These are phyloP conservation scores for Sapajus apella DNA, from an alignment of 2,113 vertebrate species.

Conservation along the genomic window DNA sequence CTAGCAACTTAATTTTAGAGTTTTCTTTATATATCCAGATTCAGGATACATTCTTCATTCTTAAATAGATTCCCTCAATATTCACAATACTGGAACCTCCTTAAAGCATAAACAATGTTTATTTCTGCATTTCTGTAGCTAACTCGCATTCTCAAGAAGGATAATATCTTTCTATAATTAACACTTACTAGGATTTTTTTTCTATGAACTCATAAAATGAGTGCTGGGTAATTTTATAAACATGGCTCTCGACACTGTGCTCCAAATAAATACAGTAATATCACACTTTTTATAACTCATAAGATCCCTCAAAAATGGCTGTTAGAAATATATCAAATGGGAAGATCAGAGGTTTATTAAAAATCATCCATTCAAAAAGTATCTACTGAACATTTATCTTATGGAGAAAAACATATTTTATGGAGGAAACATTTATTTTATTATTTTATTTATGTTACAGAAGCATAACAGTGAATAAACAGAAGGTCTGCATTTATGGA, in stretches of 20 bases:
- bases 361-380: not conserved
- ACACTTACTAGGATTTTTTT: not conserved
- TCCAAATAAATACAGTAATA: not conserved
- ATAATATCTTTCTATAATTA: not conserved
- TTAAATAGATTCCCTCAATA: not conserved
- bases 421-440: no score
- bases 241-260: not conserved
- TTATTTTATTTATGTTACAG: not conserved
- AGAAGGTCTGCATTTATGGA: fast-evolving
- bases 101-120: not conserved
- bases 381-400: not conserved
- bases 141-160: not conserved
- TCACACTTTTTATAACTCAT: not conserved
- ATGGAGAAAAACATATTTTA: not conserved
- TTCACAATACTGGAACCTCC: not conserved
- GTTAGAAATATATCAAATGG: not conserved
- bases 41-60: not conserved
- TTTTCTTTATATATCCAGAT: constrained; percentile 14
- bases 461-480: not conserved
- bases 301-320: not conserved
- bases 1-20: not conserved
- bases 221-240: not conserved
- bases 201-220: not conserved
- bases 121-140: not conserved
- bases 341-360: not conserved